These are phyloP conservation scores for Chionodraco myersi DNA, from an alignment of 2,113 vertebrate species.

Conservation along the genomic window DNA sequence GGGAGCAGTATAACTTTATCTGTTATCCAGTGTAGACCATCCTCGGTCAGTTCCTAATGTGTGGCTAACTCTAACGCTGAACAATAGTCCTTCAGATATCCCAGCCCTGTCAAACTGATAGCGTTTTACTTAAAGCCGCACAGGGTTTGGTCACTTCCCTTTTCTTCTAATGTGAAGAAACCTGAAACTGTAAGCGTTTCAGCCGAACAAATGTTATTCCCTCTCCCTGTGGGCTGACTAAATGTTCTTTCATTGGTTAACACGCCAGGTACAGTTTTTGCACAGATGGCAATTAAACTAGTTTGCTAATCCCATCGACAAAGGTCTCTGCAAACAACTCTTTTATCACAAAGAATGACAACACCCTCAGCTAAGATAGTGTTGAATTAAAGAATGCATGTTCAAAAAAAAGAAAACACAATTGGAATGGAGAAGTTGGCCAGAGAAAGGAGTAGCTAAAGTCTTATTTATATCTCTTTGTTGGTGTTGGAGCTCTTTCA, in stretches of 20 bases:
- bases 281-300: constrained; percentile 79
- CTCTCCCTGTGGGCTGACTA: constrained; percentile 30
- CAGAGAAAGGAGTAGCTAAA: constrained; percentile 46
- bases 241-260: constrained; percentile 42
- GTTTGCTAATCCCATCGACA: constrained; percentile 40
- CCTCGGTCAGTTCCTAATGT: neutral
- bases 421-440: constrained; percentile 57
- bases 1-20: neutral
- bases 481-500: constrained; percentile 73
- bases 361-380: constrained; percentile 44
- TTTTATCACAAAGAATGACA: constrained; percentile 66
- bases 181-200: constrained; percentile 18
- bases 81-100: neutral
- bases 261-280: constrained; percentile 49
- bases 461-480: constrained; percentile 80
- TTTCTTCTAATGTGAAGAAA: constrained; percentile 12
- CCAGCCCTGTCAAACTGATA: neutral
- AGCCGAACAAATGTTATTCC: constrained; percentile 28
- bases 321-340: constrained; percentile 60
- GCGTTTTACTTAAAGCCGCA: neutral
- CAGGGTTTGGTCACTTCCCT: constrained; percentile 1
- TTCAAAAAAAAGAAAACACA: constrained; percentile 30
- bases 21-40: neutral
- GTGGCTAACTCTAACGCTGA: neutral
- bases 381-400: constrained; percentile 40